Evolutionary conservation across 2,888 invertebrate genomes (phyloP).

Genomic region (Leucophenga montana): DNA sequence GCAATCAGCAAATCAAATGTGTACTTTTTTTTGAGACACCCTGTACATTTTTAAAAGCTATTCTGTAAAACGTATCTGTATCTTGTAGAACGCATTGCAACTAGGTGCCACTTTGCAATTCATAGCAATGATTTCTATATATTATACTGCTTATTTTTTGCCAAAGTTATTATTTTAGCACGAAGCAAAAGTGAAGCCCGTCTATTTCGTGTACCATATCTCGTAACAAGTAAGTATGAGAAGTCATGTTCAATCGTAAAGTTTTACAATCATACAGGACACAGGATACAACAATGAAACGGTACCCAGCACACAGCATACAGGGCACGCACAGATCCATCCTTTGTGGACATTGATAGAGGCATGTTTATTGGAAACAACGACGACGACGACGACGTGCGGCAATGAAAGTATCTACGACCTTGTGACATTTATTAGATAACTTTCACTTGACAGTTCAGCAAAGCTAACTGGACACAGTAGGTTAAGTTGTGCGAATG

Average conservation of each 20-base stretch:
- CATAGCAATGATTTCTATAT: constrained; percentile 7
- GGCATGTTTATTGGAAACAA: constrained; percentile 17
- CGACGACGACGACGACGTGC: neutral
- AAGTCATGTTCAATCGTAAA: constrained; percentile 4
- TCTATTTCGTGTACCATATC: neutral
- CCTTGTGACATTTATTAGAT: constrained; percentile 66
- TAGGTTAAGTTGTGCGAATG: neutral
- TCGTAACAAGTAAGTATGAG: neutral
- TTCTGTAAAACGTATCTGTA: neutral
- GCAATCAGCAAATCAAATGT: no score
- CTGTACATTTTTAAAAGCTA: no score
- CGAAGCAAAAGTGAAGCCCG: neutral
- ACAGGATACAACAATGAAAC: neutral
- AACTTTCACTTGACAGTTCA: constrained; percentile 61
- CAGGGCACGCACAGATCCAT: constrained; percentile 3
- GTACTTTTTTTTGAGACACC: no score
- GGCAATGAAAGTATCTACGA: constrained; percentile 27
- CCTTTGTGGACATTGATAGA: constrained; percentile 27
- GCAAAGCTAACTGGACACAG: neutral
- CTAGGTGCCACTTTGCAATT: constrained; percentile 1
- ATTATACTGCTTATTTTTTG: neutral
- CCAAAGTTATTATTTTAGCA: constrained; percentile 6
- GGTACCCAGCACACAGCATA: neutral
- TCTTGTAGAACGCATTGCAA: neutral
- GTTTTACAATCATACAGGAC: constrained; percentile 22